phyloP scores from a whole-genome alignment of 2,888 invertebrate species.

The Machimus rusticus region DNA sequence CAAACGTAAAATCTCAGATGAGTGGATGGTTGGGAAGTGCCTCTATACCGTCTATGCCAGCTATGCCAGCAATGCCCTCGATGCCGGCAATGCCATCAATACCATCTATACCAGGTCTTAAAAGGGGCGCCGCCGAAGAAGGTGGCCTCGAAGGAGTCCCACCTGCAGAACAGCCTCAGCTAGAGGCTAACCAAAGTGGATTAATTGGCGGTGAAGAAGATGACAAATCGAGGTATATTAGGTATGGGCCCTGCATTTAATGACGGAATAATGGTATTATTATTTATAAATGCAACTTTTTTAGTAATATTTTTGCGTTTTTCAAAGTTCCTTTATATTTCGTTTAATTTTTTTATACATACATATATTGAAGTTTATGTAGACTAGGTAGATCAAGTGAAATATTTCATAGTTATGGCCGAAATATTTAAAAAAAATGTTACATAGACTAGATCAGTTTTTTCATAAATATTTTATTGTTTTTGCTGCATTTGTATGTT shows the following conservation, averaged over 20 bases:
- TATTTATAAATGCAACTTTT: slow-evolving; percentile 7
- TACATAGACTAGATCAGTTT: neutral
- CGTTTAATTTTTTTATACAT: neutral
- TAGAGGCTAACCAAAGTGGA: slow-evolving; percentile 48
- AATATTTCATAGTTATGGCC: neutral
- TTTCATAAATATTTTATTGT: neutral
- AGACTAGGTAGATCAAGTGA: neutral
- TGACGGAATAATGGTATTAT: slow-evolving; percentile 61
- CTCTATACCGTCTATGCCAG: slow-evolving; percentile 63
- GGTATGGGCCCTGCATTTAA: slow-evolving; percentile 70
- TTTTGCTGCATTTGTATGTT: slow-evolving; percentile 16
- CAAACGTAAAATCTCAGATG: slow-evolving; percentile 86
- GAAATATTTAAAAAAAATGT: neutral
- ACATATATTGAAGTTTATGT: neutral
- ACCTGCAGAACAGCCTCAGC: slow-evolving; percentile 60
- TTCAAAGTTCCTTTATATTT: neutral
- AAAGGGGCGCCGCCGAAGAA: slow-evolving; percentile 70
- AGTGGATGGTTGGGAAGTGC: slow-evolving; percentile 79
- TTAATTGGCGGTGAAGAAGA: slow-evolving; percentile 73
- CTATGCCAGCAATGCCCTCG: slow-evolving; percentile 62
- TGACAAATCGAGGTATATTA: slow-evolving; percentile 86
- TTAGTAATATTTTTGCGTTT: slow-evolving; percentile 6
- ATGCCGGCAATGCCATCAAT: slow-evolving; percentile 61
- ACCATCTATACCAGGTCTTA: slow-evolving; percentile 68
- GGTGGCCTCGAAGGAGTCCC: slow-evolving; percentile 64